Base-by-base conservation (phyloP, 2,888 invertebrate genomes). In the Ceratothoa steindachneri region DNA sequence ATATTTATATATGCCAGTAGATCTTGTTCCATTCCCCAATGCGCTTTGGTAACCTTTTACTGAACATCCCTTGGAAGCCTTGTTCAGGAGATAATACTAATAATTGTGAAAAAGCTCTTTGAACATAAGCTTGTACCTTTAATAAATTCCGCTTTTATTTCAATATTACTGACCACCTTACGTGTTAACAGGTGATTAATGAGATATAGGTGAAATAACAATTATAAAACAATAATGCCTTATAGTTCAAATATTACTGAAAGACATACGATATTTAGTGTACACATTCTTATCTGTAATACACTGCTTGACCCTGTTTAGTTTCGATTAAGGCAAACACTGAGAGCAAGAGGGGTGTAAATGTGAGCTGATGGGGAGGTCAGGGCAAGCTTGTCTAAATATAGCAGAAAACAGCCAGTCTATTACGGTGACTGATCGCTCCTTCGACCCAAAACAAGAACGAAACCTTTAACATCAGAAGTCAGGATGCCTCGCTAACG, bases 241-340 rank as follows among this genome's bases (percentile, higher is more conserved):
- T 72, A 60, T 72, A 72, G 72, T 52, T 72, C 68, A 73, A 73
- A 73, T 69, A 24, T 51, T 69, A 75, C 72, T 75, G 75, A 75
- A 75, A 75, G 75, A 75, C 75, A 70, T 76, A 76, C 65, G 71
- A 76, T 73, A 71, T 71, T 71, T 73, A 76, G 76, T 76, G 73
- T 76, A 73, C 76, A 73, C 67, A 73, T 69, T 69, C 73, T 67
- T 75, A 74, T 60, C 27, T 74, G 74, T 76, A 76, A 76, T 76
- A 76, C 76, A 76, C 76, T 73, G 70, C 67, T 70, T 70, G 76
- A 76, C 76, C 76, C 76, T 76, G 76, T 76, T 76, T 70, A 73
- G 76, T 76, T 76, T 70, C 73, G 67, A 67, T 73, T 76, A 76
- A 76, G 76, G 76, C 76, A 76, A 73, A 76, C 67, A 73, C 73